Conservation (phyloP, 1,140 invertebrate genomes). For the Zaprionus africanus region DNA sequence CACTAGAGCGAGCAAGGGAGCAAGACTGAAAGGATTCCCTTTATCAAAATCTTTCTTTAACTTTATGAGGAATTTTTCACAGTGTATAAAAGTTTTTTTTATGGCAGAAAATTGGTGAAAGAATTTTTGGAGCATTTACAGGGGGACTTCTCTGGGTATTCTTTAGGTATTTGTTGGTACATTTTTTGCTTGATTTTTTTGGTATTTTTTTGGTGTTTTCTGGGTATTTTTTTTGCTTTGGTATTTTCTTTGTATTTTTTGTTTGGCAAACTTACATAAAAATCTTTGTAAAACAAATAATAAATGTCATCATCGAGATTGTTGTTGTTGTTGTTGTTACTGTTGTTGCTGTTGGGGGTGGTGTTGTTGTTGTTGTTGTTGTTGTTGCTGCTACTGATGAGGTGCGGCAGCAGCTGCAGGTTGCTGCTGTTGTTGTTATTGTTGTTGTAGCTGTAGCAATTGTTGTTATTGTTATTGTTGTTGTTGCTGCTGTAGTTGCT, state of each 20-base stretch:
- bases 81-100: neutral
- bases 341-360: conserved; percentile 42
- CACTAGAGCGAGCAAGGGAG: neutral
- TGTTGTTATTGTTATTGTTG: conserved; percentile 57
- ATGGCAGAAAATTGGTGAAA: neutral
- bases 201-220: neutral
- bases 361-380: conserved; percentile 51
- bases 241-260: conserved; percentile 1
- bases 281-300: conserved; percentile 83
- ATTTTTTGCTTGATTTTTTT: neutral
- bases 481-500: conserved; percentile 46
- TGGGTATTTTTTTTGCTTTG: neutral
- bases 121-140: neutral
- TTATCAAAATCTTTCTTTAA: neutral
- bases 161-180: neutral
- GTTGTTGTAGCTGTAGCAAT: conserved; percentile 39
- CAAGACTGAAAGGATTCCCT: too few species aligned
- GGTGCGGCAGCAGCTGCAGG: conserved; percentile 14
- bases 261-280: conserved; percentile 71
- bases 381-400: conserved; percentile 26
- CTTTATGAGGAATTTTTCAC: neutral
- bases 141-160: neutral
- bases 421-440: conserved; percentile 37
- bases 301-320: conserved; percentile 78
- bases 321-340: conserved; percentile 64